A percentile compares a stretch with the other conserved stretches of the same genome.
Conservation (phyloP, 2,888 invertebrate species). For the Embidobia sp. region DNA sequence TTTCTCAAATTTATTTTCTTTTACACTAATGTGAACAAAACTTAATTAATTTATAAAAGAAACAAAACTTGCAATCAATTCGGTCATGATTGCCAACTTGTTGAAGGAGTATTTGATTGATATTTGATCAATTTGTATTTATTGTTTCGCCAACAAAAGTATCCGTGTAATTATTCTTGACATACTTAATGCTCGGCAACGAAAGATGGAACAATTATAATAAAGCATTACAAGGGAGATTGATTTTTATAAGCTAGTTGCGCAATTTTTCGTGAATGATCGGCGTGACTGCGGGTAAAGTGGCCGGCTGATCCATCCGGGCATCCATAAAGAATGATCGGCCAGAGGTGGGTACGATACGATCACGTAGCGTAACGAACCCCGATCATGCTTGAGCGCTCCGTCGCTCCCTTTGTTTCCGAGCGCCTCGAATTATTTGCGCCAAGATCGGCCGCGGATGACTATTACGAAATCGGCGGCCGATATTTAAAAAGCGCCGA, state of each 20-base stretch:
- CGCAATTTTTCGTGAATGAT: slow-evolving; percentile 41
- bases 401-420: slow-evolving; percentile 77
- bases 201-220: too few species aligned
- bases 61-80: too few species aligned
- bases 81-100: too few species aligned
- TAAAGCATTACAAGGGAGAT: background rate
- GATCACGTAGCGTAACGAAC: slow-evolving; percentile 74
- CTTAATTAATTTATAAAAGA: too few species aligned
- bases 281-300: slow-evolving; percentile 50
- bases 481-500: slow-evolving; percentile 25
- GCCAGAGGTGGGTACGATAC: slow-evolving; percentile 54
- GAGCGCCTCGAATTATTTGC: slow-evolving; percentile 75
- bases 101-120: too few species aligned
- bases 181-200: too few species aligned
- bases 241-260: slow-evolving; percentile 1
- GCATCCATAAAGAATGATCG: slow-evolving; percentile 62
- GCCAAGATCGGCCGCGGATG: slow-evolving; percentile 45
- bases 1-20: too few species aligned
- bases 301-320: slow-evolving; percentile 12
- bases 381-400: slow-evolving; percentile 76
- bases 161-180: too few species aligned
- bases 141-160: too few species aligned
- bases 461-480: slow-evolving; percentile 51
- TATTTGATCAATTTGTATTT: too few species aligned
- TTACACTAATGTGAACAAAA: too few species aligned